Conservation (phyloP, 2,888 invertebrate genomes). For the Lasius fuliginosus region DNA sequence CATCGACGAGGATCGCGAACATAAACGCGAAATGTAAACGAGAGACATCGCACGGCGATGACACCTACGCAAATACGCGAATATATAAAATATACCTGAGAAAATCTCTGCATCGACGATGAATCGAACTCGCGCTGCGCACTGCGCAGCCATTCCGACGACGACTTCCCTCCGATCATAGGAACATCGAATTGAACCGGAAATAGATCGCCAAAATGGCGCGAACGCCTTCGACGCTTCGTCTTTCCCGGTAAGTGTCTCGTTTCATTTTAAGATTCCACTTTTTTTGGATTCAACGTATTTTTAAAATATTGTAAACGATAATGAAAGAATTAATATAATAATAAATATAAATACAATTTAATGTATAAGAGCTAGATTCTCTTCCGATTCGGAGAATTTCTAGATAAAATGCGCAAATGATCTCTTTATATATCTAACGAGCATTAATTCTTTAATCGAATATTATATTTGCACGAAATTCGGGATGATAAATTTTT, state of each 20-base stretch:
- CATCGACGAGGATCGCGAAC: neutral
- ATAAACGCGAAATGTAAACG: neutral
- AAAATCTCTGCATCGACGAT: neutral
- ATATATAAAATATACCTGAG: neutral
- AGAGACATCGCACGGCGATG: no score
- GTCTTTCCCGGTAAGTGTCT: slow-evolving; percentile 14
- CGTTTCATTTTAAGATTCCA: neutral
- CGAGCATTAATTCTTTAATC: neutral
- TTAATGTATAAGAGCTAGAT: neutral
- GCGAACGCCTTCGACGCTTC: neutral
- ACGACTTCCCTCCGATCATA: neutral
- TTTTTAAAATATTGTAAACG: neutral
- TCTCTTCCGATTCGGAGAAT: neutral
- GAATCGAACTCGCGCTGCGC: neutral
- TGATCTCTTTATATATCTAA: neutral
- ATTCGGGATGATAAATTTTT: no score
- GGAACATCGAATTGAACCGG: neutral
- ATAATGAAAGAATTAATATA: no score
- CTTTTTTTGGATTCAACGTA: neutral
- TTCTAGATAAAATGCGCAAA: neutral
- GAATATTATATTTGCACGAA: no score
- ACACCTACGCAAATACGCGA: neutral
- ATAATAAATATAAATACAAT: neutral
- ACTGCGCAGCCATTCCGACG: no score
- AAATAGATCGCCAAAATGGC: neutral